These are phyloP conservation scores for Lineus longissimus DNA, from an alignment of 1,140 invertebrate species.

Conservation along the genomic window DNA sequence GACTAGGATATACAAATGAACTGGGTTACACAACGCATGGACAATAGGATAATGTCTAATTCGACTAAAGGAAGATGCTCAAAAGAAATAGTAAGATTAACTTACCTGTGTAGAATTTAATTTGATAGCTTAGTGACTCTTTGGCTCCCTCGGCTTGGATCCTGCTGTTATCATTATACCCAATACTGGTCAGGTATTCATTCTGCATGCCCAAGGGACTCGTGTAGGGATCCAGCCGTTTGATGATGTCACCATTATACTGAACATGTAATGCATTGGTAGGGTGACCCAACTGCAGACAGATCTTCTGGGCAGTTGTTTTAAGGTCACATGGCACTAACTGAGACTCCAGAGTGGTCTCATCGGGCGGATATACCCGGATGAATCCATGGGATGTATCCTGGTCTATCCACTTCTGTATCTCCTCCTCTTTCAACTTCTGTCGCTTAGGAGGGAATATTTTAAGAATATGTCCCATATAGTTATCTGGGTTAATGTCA, in stretches of 20 bases:
- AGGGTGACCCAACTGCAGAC: constrained; percentile 40
- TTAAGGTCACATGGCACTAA: constrained; percentile 46
- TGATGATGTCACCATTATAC: constrained; percentile 50
- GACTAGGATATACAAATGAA: too few species aligned
- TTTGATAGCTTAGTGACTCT: constrained; percentile 41
- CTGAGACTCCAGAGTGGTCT: constrained; percentile 27
- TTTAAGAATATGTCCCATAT: too few species aligned
- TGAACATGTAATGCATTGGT: constrained; percentile 50
- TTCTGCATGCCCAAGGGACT: constrained; percentile 49
- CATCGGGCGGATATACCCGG: constrained; percentile 41
- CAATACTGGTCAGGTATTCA: constrained; percentile 45
- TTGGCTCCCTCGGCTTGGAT: constrained; percentile 48
- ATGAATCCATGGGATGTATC: constrained; percentile 50
- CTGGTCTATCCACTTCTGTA: constrained; percentile 42
- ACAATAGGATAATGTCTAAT: too few species aligned
- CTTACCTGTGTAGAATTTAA: constrained; percentile 52
- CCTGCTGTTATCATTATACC: constrained; percentile 41
- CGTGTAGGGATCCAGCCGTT: constrained; percentile 48
- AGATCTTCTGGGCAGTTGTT: constrained; percentile 48
- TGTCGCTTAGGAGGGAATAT: too few species aligned
- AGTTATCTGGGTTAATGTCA: too few species aligned
- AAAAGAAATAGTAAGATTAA: too few species aligned
- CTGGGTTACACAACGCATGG: too few species aligned
- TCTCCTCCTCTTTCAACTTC: constrained; percentile 20
- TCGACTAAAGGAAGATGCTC: too few species aligned